These are phyloP conservation scores for Coelinius sp. DNA, from an alignment of 2,888 invertebrate genomes.

Conservation along the genomic window DNA sequence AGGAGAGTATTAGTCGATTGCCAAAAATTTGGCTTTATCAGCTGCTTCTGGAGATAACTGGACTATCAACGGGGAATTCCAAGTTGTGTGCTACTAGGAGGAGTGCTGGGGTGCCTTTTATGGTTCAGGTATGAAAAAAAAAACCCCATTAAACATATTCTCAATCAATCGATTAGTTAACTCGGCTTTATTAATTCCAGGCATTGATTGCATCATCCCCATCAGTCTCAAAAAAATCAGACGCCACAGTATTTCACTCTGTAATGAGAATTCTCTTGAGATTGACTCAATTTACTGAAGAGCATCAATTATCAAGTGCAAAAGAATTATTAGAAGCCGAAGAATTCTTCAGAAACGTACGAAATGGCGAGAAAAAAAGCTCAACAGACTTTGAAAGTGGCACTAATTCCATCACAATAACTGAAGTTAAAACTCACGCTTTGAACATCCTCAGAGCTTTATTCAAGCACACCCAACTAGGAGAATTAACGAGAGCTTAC, in stretches of 20 bases:
- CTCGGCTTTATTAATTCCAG: constrained; percentile 73
- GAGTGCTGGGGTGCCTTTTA: constrained; percentile 95
- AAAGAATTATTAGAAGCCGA: constrained; percentile 53
- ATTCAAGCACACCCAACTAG: constrained; percentile 82
- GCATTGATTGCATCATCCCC: constrained; percentile 84
- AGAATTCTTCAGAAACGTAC: constrained; percentile 53
- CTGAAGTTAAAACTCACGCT: constrained; percentile 82
- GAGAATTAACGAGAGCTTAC: constrained; percentile 79
- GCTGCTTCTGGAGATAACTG: constrained; percentile 74
- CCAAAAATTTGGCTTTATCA: constrained; percentile 79
- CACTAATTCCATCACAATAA: constrained; percentile 47
- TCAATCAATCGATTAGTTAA: not conserved
- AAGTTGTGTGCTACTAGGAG: constrained; percentile 86
- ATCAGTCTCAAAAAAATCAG: constrained; percentile 73
- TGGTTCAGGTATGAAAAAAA: constrained; percentile 79
- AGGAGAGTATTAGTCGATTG: constrained; percentile 72
- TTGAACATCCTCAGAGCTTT: constrained; percentile 88
- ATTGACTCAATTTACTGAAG: constrained; percentile 54
- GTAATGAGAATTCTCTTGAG: constrained; percentile 64
- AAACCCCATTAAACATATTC: not conserved
- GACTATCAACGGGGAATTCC: constrained; percentile 68
- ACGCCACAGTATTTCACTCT: constrained; percentile 60
- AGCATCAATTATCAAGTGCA: constrained; percentile 46
- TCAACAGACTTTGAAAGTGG: constrained; percentile 22
- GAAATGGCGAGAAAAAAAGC: no score